Evolutionary conservation across 2,888 invertebrate genomes (phyloP), one percentile per base, ranked within the genome.

Genomic region (Orchesellides sinensis): DNA sequence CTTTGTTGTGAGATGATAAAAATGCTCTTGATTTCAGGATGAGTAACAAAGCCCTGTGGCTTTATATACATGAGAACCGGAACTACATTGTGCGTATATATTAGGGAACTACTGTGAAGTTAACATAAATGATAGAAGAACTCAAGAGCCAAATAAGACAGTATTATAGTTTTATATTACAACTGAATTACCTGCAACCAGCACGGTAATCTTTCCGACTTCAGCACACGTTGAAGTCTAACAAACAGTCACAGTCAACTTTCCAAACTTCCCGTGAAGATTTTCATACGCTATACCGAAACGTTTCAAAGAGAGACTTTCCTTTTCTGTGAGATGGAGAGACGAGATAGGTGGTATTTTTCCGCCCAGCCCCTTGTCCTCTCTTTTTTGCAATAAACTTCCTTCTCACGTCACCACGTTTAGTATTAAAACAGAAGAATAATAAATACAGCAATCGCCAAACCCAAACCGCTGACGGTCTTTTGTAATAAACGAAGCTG

Each of bases 151-250:
- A 69, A 52, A 69, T 21, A 17, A 27, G 35, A 29, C n/a, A n/a
- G n/a, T n/a, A n/a, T n/a, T 52, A 35, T 52, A 35, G 52, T 56
- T n/a, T n/a, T n/a, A n/a, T n/a, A 69, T 69, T 21, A 56, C 70
- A 54, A 70, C 47, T 70, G 56, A 70, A 70, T 70, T 70, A 70
- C 70, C 70, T 70, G 70, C 70, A 70, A 70, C 56, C 54, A 70
- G 52, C 70, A 56, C 54, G 70, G 70, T 70, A 70, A 69, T 52
- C 70, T 70, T 70, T 23, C 70, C 35, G 29, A 56, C 70, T 70
- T 56, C 23, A 54, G 32, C 21, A 40, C 56, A 70, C 23, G 35
- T 56, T 56, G 35, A 70, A 70, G 70, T 56, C 70, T 70, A 70
- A 40, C 35, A 70, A 52, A 40, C 56, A 54, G 70, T 54, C 70